Percentiles rank a stretch among this genome's conserved stretches.
Conservation (phyloP, 2,888 invertebrate genomes). For the Trachelus stipa region DNA sequence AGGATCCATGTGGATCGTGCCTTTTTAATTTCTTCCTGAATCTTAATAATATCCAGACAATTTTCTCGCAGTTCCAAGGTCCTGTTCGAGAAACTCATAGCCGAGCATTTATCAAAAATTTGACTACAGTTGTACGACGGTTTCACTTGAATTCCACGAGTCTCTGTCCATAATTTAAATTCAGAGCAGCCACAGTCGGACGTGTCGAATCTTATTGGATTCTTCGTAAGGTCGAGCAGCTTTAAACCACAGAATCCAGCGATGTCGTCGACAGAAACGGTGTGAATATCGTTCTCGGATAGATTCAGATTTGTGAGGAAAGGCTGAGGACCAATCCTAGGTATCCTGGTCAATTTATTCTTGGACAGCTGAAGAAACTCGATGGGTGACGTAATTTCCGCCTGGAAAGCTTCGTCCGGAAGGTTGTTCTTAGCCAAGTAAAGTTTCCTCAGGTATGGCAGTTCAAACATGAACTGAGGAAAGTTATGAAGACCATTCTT, state of each 20-base stretch:
- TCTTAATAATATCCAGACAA: conserved; percentile 43
- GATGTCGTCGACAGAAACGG: conserved; percentile 69
- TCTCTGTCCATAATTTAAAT: conserved; percentile 48
- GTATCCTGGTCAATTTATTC: conserved; percentile 72
- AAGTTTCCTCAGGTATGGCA: conserved; percentile 73
- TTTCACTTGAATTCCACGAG: conserved; percentile 35
- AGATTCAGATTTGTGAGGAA: conserved; percentile 73
- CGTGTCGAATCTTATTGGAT: conserved; percentile 42
- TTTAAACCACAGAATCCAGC: conserved; percentile 74
- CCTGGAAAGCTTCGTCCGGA: conserved; percentile 63
- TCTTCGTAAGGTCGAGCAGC: conserved; percentile 68
- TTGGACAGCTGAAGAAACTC: conserved; percentile 73
- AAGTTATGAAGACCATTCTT: conserved; percentile 69
- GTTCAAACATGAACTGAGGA: conserved; percentile 69
- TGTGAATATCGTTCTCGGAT: conserved; percentile 71
- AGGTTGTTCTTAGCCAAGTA: conserved; percentile 71
- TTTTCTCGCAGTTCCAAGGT: conserved; percentile 40
- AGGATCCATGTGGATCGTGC: conserved; percentile 56
- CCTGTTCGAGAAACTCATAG: conserved; percentile 36
- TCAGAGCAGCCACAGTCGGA: conserved; percentile 50
- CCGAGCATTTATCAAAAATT: conserved; percentile 16
- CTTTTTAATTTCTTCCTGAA: conserved; percentile 43
- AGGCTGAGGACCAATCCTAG: conserved; percentile 73
- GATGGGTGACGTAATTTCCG: conserved; percentile 69
- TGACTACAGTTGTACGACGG: conserved; percentile 32